phyloP scores from a whole-genome alignment of 2,797 vertebrate genomes.

The Peromyscus nudipes region DNA sequence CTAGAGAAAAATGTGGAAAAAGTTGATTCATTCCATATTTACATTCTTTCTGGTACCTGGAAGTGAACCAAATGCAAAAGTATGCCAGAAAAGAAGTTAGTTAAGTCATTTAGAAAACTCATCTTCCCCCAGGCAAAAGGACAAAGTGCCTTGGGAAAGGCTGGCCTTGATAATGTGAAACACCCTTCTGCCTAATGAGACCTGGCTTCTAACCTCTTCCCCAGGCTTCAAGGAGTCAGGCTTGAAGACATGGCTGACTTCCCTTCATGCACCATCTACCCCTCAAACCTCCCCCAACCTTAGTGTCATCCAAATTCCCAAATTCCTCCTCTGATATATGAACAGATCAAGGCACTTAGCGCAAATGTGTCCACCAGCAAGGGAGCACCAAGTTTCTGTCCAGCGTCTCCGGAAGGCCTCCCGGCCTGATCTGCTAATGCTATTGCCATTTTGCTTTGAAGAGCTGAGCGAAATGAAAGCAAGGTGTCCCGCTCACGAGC shows the following conservation, averaged over 20 bases:
- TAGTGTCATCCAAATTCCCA: not conserved
- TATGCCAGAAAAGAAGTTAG: constrained; percentile 88
- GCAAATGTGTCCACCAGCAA: constrained; percentile 45
- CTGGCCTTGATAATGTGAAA: constrained; percentile 76
- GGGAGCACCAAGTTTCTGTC: constrained; percentile 44
- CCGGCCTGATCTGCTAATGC: constrained; percentile 76
- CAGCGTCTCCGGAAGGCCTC: not conserved
- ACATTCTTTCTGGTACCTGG: constrained; percentile 92
- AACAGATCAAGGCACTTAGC: constrained; percentile 52
- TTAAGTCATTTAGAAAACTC: constrained; percentile 87
- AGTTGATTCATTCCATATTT: constrained; percentile 94
- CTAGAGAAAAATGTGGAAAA: constrained; percentile 93
- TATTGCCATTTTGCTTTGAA: constrained; percentile 79
- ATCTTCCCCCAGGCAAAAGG: constrained; percentile 84
- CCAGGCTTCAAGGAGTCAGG: not conserved
- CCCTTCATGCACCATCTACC: constrained; percentile 3
- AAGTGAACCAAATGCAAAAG: constrained; percentile 88
- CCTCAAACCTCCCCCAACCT: constrained; percentile 7
- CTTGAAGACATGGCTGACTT: constrained; percentile 41
- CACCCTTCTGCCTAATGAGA: constrained; percentile 71
- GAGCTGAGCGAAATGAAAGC: constrained; percentile 72
- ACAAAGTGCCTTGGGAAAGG: constrained; percentile 83
- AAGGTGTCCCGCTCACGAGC: constrained; percentile 60
- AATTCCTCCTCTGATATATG: constrained; percentile 16
- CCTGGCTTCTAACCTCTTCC: constrained; percentile 59